Evolutionary conservation across 1,140 invertebrate genomes (phyloP).

Genomic region (Callitettix versicolor): DNA sequence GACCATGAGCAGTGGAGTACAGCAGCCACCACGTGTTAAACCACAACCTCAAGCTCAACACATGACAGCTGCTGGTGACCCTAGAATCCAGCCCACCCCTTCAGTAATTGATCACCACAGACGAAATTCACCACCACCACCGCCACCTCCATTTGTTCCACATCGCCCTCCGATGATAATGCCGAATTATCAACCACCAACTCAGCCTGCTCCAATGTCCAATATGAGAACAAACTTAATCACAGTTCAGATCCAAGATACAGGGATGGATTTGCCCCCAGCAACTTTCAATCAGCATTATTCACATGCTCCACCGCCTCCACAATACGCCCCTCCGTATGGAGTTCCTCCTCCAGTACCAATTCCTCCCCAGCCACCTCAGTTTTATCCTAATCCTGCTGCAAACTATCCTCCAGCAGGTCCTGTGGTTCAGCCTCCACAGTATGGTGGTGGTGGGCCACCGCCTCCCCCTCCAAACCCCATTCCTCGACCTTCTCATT

Average conservation of each 20-base stretch:
- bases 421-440: neutral
- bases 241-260: slow-evolving; percentile 15
- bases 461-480: slow-evolving; percentile 3
- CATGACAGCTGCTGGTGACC: slow-evolving; percentile 1
- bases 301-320: slow-evolving; percentile 6
- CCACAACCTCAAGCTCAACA: slow-evolving; percentile 1
- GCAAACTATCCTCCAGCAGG: slow-evolving; percentile 3
- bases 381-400: slow-evolving; percentile 6
- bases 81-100: neutral
- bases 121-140: slow-evolving; percentile 8
- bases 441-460: neutral
- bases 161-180: slow-evolving; percentile 8
- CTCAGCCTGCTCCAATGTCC: neutral
- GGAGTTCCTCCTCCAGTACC: slow-evolving; percentile 14
- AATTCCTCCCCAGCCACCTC: slow-evolving; percentile 10
- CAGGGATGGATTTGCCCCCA: slow-evolving; percentile 5
- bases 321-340: slow-evolving; percentile 11
- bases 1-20: neutral
- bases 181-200: neutral
- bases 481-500: slow-evolving; percentile 4
- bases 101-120: slow-evolving; percentile 7
- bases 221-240: slow-evolving; percentile 13
- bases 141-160: slow-evolving; percentile 3
- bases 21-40: neutral
- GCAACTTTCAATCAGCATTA: slow-evolving; percentile 10